Base-by-base conservation (phyloP, 2,797 vertebrate species). In the Salmo trutta region DNA sequence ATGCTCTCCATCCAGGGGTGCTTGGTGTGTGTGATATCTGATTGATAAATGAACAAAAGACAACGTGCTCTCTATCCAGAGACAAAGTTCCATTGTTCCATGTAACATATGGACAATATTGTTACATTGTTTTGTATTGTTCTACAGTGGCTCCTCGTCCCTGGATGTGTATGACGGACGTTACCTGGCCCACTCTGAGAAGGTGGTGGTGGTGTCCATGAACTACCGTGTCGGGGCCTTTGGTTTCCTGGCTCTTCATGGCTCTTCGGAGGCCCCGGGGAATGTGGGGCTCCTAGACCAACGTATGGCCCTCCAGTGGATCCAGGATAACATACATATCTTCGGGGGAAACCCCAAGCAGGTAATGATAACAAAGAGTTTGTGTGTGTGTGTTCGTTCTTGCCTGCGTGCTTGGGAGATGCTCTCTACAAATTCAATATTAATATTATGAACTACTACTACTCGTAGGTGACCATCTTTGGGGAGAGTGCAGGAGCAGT, bases 101-200 rank as follows among this genome's bases (percentile, higher is more conserved):
- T 12, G 41, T 47, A 47, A 47, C 41, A 47, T 47, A 14, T 47
- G 41, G 41, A 12, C 10, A 47, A 47, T 47, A 47, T 12, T 24
- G 12, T 5, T 17, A 7, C 19, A 7, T 68, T 19, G 27, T 24
- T 8, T 62, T 82, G 3, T 75, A 93, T 90, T 91, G 0, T 98
- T 98, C 92, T 96, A 95, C 90, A 98, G 96, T 2, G 97, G 97
- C 1, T 93, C 97, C 0, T 94, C 96, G 1, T 97, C 97, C 0
- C 85, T 98, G 82, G 97, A 97, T 1, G 97, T 98, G 24, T 98
- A 98, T 1, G 97, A 98, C 4, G 97, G 97, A 0, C 95, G 96
- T 1, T 98, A 96, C 85, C 91, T 98, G 17, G 93, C 95, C 33
- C 90, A 95, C 82, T 91, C 88, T 0, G 96, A 98, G 88, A 94